Base-by-base conservation (phyloP, 1,140 invertebrate species). In the Thaumatotibia leucotreta region DNA sequence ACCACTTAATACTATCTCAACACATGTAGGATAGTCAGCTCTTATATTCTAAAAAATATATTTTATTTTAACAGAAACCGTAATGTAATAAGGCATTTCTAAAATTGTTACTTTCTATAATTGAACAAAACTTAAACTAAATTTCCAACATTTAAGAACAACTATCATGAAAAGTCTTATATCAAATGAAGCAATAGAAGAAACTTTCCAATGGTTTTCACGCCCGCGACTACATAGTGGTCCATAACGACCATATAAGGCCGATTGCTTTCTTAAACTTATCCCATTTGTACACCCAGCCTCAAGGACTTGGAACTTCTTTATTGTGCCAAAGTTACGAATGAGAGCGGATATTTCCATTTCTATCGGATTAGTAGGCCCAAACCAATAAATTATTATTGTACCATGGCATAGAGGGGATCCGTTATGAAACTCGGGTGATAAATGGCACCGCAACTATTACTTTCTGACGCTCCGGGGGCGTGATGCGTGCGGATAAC, bases 181-280 rank as follows among this genome's bases (percentile, higher is more conserved):
- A 80, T 77, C 65, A 81, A 84, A 81, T 83, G 77, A 77, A 69
- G 79, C 81, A 75, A 84, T 84, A 88, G 81, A 83, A 76, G 82
- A 79, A 88, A 88, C 65, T 88, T 88, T 83, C 65, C 67, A 82
- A 87, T 79, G 84, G 77, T 79, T 85, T 82, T 85, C 83, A 80
- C 84, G 80, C 84, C 68, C 72, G 77, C 77, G 75, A 73, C 77
- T 79, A 73, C 75, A 73, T 84, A 86, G 81, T 82, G 81, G 79
- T 83, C 82, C 77, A 80, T 85, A 86, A 86, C 85, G 85, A 84
- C 84, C 85, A 88, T 86, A 86, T 88, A 88, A 86, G 84, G 84
- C 79, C 83, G 82, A 88, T 88, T 88, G 85, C 85, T 88, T 88
- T 84, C 84, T 83, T 83, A 86, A 88, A 86, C 81, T 88, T 88